Conservation (phyloP, 1,140 invertebrate genomes). For the Drosophila lini region DNA sequence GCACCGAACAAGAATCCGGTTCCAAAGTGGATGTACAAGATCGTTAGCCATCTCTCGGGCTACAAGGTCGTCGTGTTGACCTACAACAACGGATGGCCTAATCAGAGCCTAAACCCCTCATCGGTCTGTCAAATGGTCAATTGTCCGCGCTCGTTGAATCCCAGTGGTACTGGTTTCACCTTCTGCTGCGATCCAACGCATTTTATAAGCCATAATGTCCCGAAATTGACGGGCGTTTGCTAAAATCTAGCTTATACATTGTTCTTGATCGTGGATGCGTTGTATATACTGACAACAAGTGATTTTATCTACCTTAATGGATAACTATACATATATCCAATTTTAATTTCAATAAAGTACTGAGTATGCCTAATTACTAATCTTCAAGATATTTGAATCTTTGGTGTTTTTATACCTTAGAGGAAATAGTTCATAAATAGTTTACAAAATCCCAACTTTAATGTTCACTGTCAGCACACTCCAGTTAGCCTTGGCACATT, state of each 20-base stretch:
- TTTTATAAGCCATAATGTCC: background rate
- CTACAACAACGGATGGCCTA: slow-evolving; percentile 2
- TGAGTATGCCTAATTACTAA: background rate
- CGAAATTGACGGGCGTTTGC: background rate
- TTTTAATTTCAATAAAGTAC: background rate
- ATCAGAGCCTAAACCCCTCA: background rate
- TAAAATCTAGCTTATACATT: background rate
- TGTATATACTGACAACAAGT: background rate
- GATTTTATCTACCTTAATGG: background rate
- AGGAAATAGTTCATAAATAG: too few relatives aligned
- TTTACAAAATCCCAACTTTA: too few relatives aligned
- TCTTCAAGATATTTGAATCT: too few relatives aligned
- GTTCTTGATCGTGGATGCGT: background rate
- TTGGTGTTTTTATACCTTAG: too few relatives aligned
- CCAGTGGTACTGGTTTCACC: background rate
- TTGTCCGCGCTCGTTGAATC: background rate
- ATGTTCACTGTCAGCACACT: too few relatives aligned
- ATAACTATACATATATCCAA: background rate
- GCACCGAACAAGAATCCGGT: background rate
- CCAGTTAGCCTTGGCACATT: too few relatives aligned
- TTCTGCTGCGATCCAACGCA: slow-evolving; percentile 14
- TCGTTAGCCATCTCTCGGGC: background rate
- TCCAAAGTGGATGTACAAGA: slow-evolving; percentile 3
- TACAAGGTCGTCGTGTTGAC: background rate
- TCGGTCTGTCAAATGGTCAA: background rate